Base-by-base conservation (phyloP, 2,113 vertebrate genomes). In the Atlantisia rogersi region DNA sequence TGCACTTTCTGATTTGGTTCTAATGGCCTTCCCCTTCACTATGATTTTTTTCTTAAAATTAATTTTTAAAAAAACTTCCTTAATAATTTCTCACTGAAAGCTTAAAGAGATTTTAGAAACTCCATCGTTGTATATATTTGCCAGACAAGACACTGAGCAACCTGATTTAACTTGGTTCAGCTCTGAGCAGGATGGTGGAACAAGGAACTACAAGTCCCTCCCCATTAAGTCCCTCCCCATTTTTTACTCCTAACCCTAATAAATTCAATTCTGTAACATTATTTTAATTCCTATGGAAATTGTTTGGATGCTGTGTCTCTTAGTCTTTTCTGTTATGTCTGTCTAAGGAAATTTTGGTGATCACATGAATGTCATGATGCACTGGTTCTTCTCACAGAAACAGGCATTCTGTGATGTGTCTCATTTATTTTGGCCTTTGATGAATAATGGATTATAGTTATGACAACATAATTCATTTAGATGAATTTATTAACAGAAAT, bases 201-300 rank as follows among this genome's bases (percentile, higher is more conserved):
- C 4, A 88, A 75, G 9, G 5, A 7, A 28, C 21, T 50, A 2
- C 6, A 35, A 35, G 35, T 35, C 35, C 35, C 35, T 35, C 35
- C 35, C 35, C 35, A 35, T 35, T 35, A 50, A 2, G 3, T 46
- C 24, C 10, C 21, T 48, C 32, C 11, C 4, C 18, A 26, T 65
- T 81, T 88, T 86, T 44, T 31, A n/a, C 28, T 82, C 13, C 4
- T 56, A 73, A 37, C 12, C 8, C 31, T 42, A 37, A 59, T n/a
- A 6, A 63, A 53, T 13, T 7, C 4, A 53, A 11, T 40, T 20
- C 21, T 46, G 2, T 39, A 22, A 21, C 0, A 0, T 29, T 32
- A 32, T 62, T 85, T 82, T 74, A 21, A n/a, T 18, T 69, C 7
- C 16, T 42, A 40, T 1, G 13, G 3, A 5, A 3, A 7, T 16